phyloP scores from a whole-genome alignment of 2,888 invertebrate genomes.

The Latheticus oryzae region DNA sequence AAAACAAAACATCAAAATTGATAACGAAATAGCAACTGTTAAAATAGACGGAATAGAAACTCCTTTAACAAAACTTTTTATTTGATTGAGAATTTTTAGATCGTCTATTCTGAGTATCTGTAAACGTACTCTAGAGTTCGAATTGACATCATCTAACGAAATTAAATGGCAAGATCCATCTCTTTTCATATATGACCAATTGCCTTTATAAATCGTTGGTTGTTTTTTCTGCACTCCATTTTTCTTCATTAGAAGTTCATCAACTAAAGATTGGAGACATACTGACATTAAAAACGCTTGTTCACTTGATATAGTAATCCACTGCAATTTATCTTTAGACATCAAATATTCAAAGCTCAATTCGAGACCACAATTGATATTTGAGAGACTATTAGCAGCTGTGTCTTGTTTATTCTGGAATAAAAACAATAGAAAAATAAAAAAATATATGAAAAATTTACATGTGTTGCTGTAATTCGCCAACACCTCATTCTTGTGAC shows the following conservation, averaged over 20 bases:
- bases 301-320: conserved; percentile 92
- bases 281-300: conserved; percentile 96
- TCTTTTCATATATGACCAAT: conserved; percentile 78
- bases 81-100: no score
- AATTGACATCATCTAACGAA: conserved; percentile 63
- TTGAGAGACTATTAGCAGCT: conserved; percentile 55
- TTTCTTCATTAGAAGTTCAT: conserved; percentile 86
- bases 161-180: conserved; percentile 79
- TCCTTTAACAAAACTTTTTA: no score
- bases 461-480: conserved; percentile 88
- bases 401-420: conserved; percentile 57
- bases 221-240: conserved; percentile 68
- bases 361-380: conserved; percentile 73
- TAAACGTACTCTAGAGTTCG: conserved; percentile 45
- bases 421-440: background rate
- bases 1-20: conserved; percentile 52
- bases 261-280: conserved; percentile 94
- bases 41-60: no score
- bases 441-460: background rate
- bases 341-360: conserved; percentile 95
- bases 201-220: conserved; percentile 63
- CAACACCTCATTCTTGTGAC: conserved; percentile 97
- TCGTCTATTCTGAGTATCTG: conserved; percentile 1
- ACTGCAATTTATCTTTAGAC: conserved; percentile 89
- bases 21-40: conserved; percentile 8